Conservation (phyloP, 1,140 invertebrate genomes). For the Battus philenor region DNA sequence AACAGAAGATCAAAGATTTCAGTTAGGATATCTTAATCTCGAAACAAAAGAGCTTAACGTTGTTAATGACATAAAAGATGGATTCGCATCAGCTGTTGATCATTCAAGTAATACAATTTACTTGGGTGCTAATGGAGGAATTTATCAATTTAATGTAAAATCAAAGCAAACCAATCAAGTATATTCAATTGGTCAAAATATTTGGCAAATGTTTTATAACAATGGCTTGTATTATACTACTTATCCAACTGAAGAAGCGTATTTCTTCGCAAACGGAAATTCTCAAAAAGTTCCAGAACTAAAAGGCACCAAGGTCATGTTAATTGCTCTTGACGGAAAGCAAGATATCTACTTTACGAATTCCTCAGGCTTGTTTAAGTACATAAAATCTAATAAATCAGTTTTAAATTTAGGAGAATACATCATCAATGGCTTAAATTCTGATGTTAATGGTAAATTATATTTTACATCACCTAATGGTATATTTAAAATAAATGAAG, state of each 20-base stretch:
- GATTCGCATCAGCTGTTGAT: constrained; percentile 47
- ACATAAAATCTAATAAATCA: constrained; percentile 19
- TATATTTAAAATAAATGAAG: constrained; percentile 34
- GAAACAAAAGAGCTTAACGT: constrained; percentile 32
- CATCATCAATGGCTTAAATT: constrained; percentile 36
- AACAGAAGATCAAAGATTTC: constrained; percentile 22
- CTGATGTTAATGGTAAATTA: constrained; percentile 37
- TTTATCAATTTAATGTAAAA: constrained; percentile 39
- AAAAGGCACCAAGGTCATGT: constrained; percentile 27
- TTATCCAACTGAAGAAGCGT: constrained; percentile 38
- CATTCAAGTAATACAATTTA: constrained; percentile 30
- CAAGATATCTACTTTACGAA: constrained; percentile 39
- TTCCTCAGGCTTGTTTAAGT: constrained; percentile 33
- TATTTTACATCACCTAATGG: constrained; percentile 41
- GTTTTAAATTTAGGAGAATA: constrained; percentile 25
- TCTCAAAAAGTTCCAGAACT: constrained; percentile 30
- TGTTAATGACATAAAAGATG: constrained; percentile 34
- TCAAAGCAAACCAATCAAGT: constrained; percentile 30
- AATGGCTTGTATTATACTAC: constrained; percentile 42
- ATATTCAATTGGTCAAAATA: constrained; percentile 23
- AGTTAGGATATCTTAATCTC: constrained; percentile 37
- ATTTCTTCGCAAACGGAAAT: constrained; percentile 27
- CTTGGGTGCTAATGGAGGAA: constrained; percentile 39
- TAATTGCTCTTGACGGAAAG: constrained; percentile 34
- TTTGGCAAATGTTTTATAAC: constrained; percentile 56